Base-by-base conservation (phyloP, 2,888 invertebrate genomes). In the Dichetophora obliterata region DNA sequence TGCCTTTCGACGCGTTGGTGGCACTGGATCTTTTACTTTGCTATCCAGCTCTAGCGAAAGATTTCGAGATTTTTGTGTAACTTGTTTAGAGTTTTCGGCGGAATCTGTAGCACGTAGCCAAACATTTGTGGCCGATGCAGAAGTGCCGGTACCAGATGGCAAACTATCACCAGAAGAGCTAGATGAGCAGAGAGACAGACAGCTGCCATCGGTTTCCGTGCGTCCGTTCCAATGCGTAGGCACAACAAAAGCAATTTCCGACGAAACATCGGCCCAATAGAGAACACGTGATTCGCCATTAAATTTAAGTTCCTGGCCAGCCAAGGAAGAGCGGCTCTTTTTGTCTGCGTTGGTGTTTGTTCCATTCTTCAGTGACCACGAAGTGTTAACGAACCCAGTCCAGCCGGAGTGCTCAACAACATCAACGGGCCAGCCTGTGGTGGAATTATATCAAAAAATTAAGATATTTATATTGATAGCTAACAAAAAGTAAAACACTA, bases 261-360 rank as follows among this genome's bases (percentile, higher is more conserved):
- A 95, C 69, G 94, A 94, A 0, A 96, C 95, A 89, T 98, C 98
- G 1, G 98, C 95, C 98, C 98, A 98, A 89, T 98, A 98, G 1
- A 98, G 90, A 3, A 97, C 94, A 88, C 95, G 94, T 76, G 94
- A 93, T 75, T 93, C 92, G 0, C 97, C 98, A 88, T 96, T 96
- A 86, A 95, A 98, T 72, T 93, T 89, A 80, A 93, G 90, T 63
- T 95, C 95, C 16, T 78, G 77, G 52, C 75, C 37, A 6, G 72
- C n/a, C 57, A 76, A 65, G 11, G 75, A 16, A 14, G 71, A 61
- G 3, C 74, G 78, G 63, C 65, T 69, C 9, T 59, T 37, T 37
- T 75, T 80, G 77, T 27, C 79, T 78, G 24, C 73, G 59, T 22
- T 79, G 74, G 37, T 79, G 78, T 75, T 81, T 73, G 81, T 19